These are phyloP conservation scores for Cheirogaleus medius DNA, from an alignment of 2,113 vertebrate species.

Conservation along the genomic window DNA sequence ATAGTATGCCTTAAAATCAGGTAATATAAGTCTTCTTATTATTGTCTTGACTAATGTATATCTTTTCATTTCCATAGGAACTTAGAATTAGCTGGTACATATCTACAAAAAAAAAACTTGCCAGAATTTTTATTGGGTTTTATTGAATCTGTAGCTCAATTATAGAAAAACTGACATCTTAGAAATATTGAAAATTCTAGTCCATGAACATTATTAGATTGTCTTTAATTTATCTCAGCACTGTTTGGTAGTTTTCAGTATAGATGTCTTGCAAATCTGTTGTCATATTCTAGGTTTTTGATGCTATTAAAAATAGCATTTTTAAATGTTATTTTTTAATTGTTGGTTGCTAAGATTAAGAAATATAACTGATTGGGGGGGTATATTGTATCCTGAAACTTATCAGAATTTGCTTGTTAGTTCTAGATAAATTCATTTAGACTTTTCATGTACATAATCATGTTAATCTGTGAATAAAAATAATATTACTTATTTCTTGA, in stretches of 20 bases:
- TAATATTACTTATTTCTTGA: background rate
- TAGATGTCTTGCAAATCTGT: background rate
- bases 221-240: background rate
- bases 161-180: background rate
- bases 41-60: background rate
- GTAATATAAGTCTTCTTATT: background rate
- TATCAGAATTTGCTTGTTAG: background rate
- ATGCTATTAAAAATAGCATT: background rate
- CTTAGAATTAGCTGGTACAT: background rate
- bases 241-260: background rate
- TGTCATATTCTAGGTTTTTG: background rate
- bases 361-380: background rate
- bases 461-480: slow-evolving; percentile 24
- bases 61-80: background rate
- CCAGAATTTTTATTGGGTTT: slow-evolving; percentile 6
- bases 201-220: background rate
- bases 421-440: background rate
- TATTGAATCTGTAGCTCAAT: background rate
- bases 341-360: background rate
- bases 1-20: background rate
- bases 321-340: background rate
- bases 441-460: background rate
- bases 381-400: background rate
- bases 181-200: background rate
- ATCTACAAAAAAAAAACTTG: background rate